Evolutionary conservation across 2,888 invertebrate species (phyloP).

Genomic region (Dicranocentrus wangi): DNA sequence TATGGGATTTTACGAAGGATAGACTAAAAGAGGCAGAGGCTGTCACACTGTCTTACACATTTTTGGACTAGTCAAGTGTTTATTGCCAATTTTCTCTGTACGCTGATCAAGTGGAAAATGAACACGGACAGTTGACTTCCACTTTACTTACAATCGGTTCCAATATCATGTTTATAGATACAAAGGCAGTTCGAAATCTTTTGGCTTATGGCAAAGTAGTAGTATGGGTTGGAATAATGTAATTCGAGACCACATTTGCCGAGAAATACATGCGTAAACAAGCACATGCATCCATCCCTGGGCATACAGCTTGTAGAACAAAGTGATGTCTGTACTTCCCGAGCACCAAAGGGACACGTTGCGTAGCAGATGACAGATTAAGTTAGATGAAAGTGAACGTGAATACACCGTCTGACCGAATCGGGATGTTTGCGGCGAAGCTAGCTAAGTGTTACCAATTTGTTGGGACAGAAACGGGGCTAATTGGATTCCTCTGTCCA

Average conservation of each 20-base stretch:
- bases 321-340: no score
- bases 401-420: slow-evolving; percentile 53
- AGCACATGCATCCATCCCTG: no score
- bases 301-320: no score
- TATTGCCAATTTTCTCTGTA: slow-evolving; percentile 42
- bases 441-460: slow-evolving; percentile 65
- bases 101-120: slow-evolving; percentile 52
- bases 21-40: slow-evolving; percentile 2
- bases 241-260: no score
- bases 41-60: slow-evolving; percentile 45
- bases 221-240: no score
- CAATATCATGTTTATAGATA: no score
- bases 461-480: slow-evolving; percentile 68
- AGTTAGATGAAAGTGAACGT: slow-evolving; percentile 49
- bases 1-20: no score
- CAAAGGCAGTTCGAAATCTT: no score
- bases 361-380: slow-evolving; percentile 22
- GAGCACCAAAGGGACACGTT: neutral
- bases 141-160: slow-evolving; percentile 36
- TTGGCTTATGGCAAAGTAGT: no score
- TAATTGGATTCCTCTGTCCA: slow-evolving; percentile 70
- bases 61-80: slow-evolving; percentile 56
- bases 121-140: slow-evolving; percentile 54
- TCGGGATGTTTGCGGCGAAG: slow-evolving; percentile 51
- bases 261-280: no score